Percentiles rank a stretch among this genome's conserved stretches.
phyloP scores from a whole-genome alignment of 2,888 invertebrate genomes.

The Nudaria mundana region DNA sequence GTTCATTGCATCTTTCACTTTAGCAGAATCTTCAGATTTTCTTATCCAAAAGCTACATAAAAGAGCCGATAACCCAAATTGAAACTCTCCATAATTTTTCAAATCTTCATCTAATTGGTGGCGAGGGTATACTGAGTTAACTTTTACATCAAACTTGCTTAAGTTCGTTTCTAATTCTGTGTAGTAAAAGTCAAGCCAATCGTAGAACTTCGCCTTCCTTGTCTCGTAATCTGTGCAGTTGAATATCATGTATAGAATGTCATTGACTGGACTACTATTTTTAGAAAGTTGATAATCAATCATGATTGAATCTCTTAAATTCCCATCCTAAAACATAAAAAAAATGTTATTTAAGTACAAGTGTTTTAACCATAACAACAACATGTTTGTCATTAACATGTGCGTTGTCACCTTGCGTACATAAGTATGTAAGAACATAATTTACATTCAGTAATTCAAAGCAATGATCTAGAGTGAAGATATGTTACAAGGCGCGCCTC shows the following conservation, averaged over 20 bases:
- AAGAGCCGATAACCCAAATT: constrained; percentile 23
- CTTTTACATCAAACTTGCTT: constrained; percentile 28
- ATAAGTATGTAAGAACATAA: too few species aligned
- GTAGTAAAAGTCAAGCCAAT: constrained; percentile 42
- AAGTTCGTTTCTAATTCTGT: constrained; percentile 31
- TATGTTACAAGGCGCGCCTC: too few species aligned
- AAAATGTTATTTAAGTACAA: not conserved
- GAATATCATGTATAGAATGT: constrained; percentile 39
- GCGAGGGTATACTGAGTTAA: constrained; percentile 28
- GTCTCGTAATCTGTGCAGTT: constrained; percentile 41
- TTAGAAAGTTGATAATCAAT: constrained; percentile 48
- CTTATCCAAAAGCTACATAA: constrained; percentile 21
- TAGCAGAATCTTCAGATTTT: constrained; percentile 27
- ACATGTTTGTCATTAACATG: too few species aligned
- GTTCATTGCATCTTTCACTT: constrained; percentile 21
- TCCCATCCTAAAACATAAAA: constrained; percentile 35
- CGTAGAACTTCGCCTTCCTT: constrained; percentile 32
- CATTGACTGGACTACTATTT: constrained; percentile 38
- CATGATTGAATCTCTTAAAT: constrained; percentile 33
- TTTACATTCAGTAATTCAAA: too few species aligned
- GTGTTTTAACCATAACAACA: too few species aligned
- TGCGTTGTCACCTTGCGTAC: too few species aligned
- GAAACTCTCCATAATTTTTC: constrained; percentile 28
- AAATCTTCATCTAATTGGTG: constrained; percentile 36
- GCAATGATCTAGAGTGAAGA: too few species aligned